These are phyloP conservation scores for Meleagris gallopavo DNA, from an alignment of 2,113 vertebrate species.

Conservation along the genomic window DNA sequence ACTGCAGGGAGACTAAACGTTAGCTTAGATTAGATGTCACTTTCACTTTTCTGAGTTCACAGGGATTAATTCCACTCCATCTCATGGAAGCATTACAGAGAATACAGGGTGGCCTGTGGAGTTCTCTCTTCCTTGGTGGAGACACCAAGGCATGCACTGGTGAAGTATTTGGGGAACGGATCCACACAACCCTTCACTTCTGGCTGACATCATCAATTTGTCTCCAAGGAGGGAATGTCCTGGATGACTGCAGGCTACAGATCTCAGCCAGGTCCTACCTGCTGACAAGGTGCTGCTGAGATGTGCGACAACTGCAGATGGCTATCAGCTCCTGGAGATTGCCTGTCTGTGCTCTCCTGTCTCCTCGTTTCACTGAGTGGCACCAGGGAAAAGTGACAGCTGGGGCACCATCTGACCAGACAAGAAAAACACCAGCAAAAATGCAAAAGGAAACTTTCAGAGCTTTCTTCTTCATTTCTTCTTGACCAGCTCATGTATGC, in stretches of 20 bases:
- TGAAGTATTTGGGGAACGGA: too few species aligned
- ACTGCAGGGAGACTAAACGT: background rate
- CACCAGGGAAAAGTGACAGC: background rate
- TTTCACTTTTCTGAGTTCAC: background rate
- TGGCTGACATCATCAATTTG: background rate
- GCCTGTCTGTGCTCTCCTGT: background rate
- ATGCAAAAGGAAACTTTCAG: background rate
- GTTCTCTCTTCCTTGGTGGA: background rate
- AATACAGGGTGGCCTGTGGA: too few species aligned
- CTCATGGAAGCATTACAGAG: background rate
- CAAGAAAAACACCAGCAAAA: background rate
- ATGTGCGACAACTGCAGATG: background rate
- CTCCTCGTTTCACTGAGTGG: background rate
- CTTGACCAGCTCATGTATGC: background rate
- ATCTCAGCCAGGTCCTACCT: constrained; percentile 27
- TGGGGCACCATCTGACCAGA: background rate
- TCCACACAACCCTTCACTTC: background rate
- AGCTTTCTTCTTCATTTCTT: background rate
- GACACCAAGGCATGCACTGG: background rate
- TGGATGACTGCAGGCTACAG: background rate
- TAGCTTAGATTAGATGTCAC: background rate
- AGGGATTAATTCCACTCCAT: background rate
- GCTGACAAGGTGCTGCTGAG: constrained; percentile 29
- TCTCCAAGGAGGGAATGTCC: background rate
- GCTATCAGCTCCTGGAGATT: background rate